Evolutionary conservation across 2,888 invertebrate species (phyloP), one percentile per base, ranked within the genome.

Genomic region (Tenthredo mesomela): DNA sequence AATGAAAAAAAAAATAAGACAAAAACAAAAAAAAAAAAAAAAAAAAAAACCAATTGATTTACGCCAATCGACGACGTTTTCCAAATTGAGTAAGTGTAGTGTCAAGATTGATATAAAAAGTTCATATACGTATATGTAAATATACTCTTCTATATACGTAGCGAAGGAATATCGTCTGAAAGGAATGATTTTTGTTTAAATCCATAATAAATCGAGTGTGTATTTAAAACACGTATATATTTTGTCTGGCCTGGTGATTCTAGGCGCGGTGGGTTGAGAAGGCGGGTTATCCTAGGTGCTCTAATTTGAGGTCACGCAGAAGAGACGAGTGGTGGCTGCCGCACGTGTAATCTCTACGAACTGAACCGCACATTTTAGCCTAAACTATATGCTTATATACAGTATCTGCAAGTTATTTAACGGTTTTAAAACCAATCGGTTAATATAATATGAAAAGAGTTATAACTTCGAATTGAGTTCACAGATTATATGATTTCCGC

Each of bases 121-220:
- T 25, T 29, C 67, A 33, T 67, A 67, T 67, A n/a, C n/a, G 18
- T 33, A 12, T 33, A 67, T 33, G 67, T 61, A 61, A 61, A 61
- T 37, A 37, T 7, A 25, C 67, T 67, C 5, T 25, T 33, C 18
- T 33, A n/a, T n/a, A n/a, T n/a, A 15, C 25, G 29, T 15, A 65
- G 10, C 29, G 29, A 15, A 65, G 65, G 40, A 43, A 40, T 18
- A 73, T 73, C 43, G 43, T 73, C 73, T 73, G 43, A 29, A 25
- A 47, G 73, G 73, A 47, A 73, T 43, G 40, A 40, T 73, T 73
- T 29, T 43, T 43, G 40, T 43, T 73, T 40, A 47, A 73, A 73
- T 73, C 73, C 73, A 40, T 73, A 40, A 73, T 43, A 73, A 73
- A 47, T 73, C 40, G 67, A 33, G 67, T 43, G 75, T 75, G 43